Percentiles rank a stretch among this genome's conserved stretches.
These are phyloP conservation scores for Aphelenchoides avenae DNA, from an alignment of 1,140 invertebrate species.

Conservation along the genomic window DNA sequence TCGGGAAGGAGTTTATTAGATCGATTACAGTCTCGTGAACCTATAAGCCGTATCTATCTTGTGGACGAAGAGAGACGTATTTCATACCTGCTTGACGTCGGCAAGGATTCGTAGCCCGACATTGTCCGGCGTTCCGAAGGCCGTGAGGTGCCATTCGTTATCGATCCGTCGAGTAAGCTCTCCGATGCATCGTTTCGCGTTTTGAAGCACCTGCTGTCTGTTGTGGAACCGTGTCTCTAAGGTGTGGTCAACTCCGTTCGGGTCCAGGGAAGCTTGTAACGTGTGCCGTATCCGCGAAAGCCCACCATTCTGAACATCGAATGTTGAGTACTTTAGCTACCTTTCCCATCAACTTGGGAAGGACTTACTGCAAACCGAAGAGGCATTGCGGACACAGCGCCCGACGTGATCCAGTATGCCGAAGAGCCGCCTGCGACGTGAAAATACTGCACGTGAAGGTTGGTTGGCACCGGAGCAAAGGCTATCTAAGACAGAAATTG, in stretches of 20 bases:
- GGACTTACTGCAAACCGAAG: slow-evolving; percentile 33
- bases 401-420: slow-evolving; percentile 34
- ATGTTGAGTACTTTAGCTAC: too few species aligned
- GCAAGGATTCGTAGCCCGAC: slow-evolving; percentile 42
- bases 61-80: neutral
- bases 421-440: slow-evolving; percentile 17
- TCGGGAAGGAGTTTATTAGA: slow-evolving; percentile 46
- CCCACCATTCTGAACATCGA: slow-evolving; percentile 44
- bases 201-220: slow-evolving; percentile 27
- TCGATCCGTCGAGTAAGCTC: slow-evolving; percentile 41
- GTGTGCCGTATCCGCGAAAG: slow-evolving; percentile 34
- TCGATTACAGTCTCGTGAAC: slow-evolving; percentile 31
- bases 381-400: slow-evolving; percentile 44
- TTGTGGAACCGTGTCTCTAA: slow-evolving; percentile 35
- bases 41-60: slow-evolving; percentile 22
- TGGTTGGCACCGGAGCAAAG: slow-evolving; percentile 43
- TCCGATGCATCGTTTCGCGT: slow-evolving; percentile 40
- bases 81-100: slow-evolving; percentile 44
- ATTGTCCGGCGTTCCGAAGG: slow-evolving; percentile 35
- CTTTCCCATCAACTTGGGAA: slow-evolving; percentile 1
- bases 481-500: too few species aligned
- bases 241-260: slow-evolving; percentile 33
- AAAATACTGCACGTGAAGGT: slow-evolving; percentile 49
- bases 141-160: slow-evolving; percentile 36
- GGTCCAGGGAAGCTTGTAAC: slow-evolving; percentile 29